Conservation (phyloP, 2,888 invertebrate genomes). For the Nymphalis polychloros region DNA sequence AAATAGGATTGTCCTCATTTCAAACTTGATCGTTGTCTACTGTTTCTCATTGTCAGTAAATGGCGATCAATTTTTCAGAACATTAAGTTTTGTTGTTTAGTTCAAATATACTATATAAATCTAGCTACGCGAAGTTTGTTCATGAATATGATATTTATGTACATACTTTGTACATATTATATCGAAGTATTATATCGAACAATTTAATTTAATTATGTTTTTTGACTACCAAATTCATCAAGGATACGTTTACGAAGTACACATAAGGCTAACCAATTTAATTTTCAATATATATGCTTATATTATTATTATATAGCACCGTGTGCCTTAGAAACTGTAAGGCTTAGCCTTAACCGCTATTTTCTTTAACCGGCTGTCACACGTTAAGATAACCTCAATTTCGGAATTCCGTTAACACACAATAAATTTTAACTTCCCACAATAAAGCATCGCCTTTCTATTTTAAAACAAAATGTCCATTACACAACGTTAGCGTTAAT, state of each 20-base stretch:
- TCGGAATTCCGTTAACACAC: constrained; percentile 41
- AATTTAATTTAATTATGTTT: too few species aligned
- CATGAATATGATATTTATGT: too few species aligned
- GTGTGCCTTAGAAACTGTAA: constrained; percentile 22
- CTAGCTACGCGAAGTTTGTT: too few species aligned
- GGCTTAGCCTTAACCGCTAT: constrained; percentile 23
- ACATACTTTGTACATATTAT: too few species aligned
- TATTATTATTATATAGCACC: not conserved
- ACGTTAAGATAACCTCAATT: constrained; percentile 42
- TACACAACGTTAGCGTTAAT: constrained; percentile 38
- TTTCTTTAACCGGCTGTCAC: constrained; percentile 35
- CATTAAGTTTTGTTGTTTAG: too few species aligned
- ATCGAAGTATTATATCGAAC: too few species aligned
- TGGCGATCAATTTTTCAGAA: too few species aligned
- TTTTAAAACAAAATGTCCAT: constrained; percentile 41
- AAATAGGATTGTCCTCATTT: too few species aligned
- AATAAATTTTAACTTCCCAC: constrained; percentile 43
- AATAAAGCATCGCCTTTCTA: constrained; percentile 41
- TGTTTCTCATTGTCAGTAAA: too few species aligned
- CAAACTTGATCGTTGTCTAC: too few species aligned
- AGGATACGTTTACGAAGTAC: not conserved
- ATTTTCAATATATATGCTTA: not conserved
- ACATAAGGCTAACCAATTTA: constrained; percentile 2
- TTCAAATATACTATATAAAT: too few species aligned
- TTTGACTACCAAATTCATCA: not conserved